Conservation (phyloP, 1,140 invertebrate genomes). For the Cylas formicarius region DNA sequence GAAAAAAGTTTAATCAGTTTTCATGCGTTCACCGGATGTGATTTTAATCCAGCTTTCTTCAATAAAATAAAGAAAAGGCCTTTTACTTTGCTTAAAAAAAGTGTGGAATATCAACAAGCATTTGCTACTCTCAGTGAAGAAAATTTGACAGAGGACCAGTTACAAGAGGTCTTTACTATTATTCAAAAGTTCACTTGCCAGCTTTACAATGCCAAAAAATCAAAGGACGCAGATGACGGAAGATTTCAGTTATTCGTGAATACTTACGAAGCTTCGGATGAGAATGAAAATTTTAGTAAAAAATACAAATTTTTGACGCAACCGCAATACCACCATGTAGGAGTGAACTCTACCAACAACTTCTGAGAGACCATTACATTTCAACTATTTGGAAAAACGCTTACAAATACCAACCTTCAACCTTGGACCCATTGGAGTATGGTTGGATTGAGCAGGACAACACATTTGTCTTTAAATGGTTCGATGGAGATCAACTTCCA, state of each 20-base stretch:
- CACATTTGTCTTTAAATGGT: slow-evolving; percentile 25
- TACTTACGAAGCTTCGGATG: slow-evolving; percentile 24
- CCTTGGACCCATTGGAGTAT: slow-evolving; percentile 23
- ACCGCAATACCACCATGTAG: slow-evolving; percentile 25
- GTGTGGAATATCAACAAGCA: no score
- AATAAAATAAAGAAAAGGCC: slow-evolving; percentile 9
- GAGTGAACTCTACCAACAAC: slow-evolving; percentile 23
- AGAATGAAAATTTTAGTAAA: slow-evolving; percentile 24
- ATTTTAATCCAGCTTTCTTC: slow-evolving; percentile 22
- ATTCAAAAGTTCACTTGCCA: slow-evolving; percentile 16
- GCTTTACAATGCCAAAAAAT: slow-evolving; percentile 24
- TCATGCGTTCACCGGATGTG: slow-evolving; percentile 19
- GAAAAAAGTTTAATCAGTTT: slow-evolving; percentile 12
- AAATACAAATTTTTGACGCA: slow-evolving; percentile 25
- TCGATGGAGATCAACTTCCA: no score
- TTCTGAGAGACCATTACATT: slow-evolving; percentile 28
- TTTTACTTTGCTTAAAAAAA: slow-evolving; percentile 5
- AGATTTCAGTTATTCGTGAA: slow-evolving; percentile 24
- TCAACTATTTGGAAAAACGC: slow-evolving; percentile 27
- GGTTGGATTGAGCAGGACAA: slow-evolving; percentile 24
- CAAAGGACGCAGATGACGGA: slow-evolving; percentile 25
- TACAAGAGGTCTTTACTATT: no score
- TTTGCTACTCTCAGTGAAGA: no score
- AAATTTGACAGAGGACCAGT: no score
- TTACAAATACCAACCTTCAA: slow-evolving; percentile 20